phyloP scores from a whole-genome alignment of 2,113 vertebrate species.

The Passer montanus region DNA sequence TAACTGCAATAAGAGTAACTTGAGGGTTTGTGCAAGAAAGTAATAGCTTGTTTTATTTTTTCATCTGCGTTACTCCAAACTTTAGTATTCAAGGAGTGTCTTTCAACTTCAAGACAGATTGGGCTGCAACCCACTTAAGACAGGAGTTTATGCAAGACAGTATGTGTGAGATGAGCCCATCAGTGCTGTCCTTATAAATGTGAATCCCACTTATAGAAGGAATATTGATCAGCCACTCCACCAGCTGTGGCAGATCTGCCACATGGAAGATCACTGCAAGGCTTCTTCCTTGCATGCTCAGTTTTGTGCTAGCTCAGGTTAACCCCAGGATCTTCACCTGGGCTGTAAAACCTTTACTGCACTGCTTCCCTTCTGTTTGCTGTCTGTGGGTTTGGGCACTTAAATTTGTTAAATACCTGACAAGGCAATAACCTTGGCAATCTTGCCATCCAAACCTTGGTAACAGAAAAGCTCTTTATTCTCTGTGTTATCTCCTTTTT shows the following conservation, averaged over 20 bases:
- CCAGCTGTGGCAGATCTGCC: background rate
- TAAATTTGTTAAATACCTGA: background rate
- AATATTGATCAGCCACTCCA: background rate
- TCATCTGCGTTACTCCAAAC: background rate
- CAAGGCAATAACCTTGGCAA: background rate
- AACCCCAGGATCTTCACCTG: background rate
- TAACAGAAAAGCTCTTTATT: background rate
- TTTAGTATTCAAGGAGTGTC: background rate
- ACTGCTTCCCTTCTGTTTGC: background rate
- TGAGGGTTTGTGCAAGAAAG: background rate
- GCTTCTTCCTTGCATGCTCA: background rate
- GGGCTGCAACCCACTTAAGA: background rate
- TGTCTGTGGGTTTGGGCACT: background rate
- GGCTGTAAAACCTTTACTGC: background rate
- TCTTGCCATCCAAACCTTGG: background rate
- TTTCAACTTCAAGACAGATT: background rate
- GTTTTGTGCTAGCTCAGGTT: background rate
- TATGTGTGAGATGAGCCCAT: background rate
- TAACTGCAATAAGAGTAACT: background rate
- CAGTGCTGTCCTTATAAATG: background rate
- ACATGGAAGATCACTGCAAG: background rate
- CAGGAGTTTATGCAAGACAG: background rate
- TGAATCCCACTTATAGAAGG: background rate
- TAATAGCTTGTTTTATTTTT: background rate
- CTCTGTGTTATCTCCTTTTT: background rate